A percentile compares a stretch with the other conserved stretches of the same genome.
phyloP scores from a whole-genome alignment of 2,888 invertebrate species.

The Tholera decimalis region DNA sequence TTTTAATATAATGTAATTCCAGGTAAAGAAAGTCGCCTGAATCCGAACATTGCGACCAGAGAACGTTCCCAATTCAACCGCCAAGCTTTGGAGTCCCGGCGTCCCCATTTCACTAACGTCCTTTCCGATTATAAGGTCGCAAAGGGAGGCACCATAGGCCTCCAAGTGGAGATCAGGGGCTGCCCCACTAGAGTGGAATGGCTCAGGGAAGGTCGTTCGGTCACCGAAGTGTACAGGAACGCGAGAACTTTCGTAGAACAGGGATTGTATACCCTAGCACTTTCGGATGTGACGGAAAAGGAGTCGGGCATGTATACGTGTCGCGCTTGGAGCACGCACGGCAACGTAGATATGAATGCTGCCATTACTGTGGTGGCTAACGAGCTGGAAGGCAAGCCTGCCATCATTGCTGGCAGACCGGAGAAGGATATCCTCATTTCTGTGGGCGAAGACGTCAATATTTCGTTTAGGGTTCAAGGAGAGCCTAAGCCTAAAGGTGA shows the following conservation, averaged over 20 bases:
- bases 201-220: conserved; percentile 93
- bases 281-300: conserved; percentile 93
- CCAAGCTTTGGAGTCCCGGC: conserved; percentile 87
- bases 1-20: conserved; percentile 45
- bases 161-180: conserved; percentile 95
- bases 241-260: conserved; percentile 93
- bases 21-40: conserved; percentile 79
- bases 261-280: conserved; percentile 94
- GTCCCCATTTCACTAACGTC: conserved; percentile 93
- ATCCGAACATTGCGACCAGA: conserved; percentile 79
- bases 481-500: conserved; percentile 96
- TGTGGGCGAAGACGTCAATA: conserved; percentile 95
- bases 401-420: conserved; percentile 95
- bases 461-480: conserved; percentile 96
- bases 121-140: conserved; percentile 94
- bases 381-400: conserved; percentile 93
- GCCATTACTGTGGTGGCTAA: conserved; percentile 94
- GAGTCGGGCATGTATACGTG: conserved; percentile 95
- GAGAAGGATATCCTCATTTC: conserved; percentile 94
- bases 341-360: conserved; percentile 94
- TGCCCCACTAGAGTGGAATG: conserved; percentile 94
- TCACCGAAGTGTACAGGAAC: conserved; percentile 91
- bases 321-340: conserved; percentile 94
- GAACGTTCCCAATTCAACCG: conserved; percentile 80
- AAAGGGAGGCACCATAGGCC: conserved; percentile 95